Evolutionary conservation across 2,888 invertebrate genomes (phyloP), one percentile per base, ranked within the genome.

Genomic region (Lithophane semibrunnea): DNA sequence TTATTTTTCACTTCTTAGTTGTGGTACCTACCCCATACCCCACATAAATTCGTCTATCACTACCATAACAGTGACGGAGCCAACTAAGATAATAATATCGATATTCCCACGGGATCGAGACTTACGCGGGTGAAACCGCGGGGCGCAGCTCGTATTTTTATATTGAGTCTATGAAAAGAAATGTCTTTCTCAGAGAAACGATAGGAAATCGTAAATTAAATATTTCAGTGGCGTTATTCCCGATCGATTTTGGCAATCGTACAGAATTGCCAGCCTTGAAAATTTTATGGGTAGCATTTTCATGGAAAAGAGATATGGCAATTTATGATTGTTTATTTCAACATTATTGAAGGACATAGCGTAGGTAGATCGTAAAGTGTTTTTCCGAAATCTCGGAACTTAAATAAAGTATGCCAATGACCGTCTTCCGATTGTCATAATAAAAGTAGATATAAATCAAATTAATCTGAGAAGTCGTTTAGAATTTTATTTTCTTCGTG

Each of bases 161-260:
- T 18, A 56, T n/a, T 47, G 54, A 66, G 1, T 73, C 42, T 69
- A 24, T 69, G 54, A 56, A 64, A 76, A 64, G 42, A 73, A 74
- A 82, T 5, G 29, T 44, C 4, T 67, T 67, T 29, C 67, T 42
- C 21, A 73, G 56, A 70, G 73, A 76, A 68, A 54, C 63, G n/a
- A 61, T 54, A 58, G 56, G 64, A 73, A 66, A 69, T 66, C 66
- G 49, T 85, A 86, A 76, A 83, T 83, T 29, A 69, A 73, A 83
- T 24, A 72, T 73, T 58, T 75, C 56, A 71, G 49, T 65, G 61
- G 37, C 54, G 54, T 61, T 73, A 66, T 77, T 73, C 73, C 73
- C 85, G 78, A 84, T 75, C 58, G 65, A 79, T 71, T 83, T 87
- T 92, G 92, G 92, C 92, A 92, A 73, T 73, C 78, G 84, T 78